Conservation (phyloP, 2,113 vertebrate species). For the Calidris pugnax region DNA sequence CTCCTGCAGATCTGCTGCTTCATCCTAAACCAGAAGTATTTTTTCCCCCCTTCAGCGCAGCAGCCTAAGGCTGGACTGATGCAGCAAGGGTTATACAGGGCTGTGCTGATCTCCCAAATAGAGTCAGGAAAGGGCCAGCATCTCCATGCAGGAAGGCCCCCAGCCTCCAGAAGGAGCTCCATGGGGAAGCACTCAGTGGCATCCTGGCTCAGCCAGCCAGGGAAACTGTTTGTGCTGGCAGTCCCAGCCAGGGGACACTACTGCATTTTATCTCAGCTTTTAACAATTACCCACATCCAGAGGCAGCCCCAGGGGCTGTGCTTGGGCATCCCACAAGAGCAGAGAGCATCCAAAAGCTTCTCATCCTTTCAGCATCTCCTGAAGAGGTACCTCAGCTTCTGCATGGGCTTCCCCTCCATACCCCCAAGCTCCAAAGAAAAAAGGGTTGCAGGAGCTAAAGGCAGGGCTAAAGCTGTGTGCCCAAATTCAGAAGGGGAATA, state of each 20-base stretch:
- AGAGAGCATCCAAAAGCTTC: rapidly evolving
- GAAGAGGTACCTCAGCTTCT: not conserved
- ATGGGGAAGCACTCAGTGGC: not conserved
- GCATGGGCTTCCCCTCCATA: not conserved
- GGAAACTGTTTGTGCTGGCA: not conserved
- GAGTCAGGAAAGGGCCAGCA: not conserved
- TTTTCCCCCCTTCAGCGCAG: no score
- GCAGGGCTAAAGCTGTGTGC: not conserved
- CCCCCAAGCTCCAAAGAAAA: not conserved
- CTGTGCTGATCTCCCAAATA: not conserved
- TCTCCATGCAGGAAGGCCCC: not conserved
- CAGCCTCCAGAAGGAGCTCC: not conserved
- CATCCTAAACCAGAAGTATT: not conserved
- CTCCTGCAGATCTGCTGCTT: not conserved
- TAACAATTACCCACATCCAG: not conserved
- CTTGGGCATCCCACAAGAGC: rapidly evolving
- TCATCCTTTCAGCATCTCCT: not conserved
- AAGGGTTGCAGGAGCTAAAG: not conserved
- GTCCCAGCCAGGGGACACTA: rapidly evolving
- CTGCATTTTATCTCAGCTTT: not conserved
- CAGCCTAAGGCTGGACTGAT: not conserved
- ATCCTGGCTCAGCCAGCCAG: not conserved
- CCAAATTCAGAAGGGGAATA: not conserved
- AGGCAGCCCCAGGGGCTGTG: not conserved
- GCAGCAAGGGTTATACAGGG: not conserved